Base-by-base conservation (phyloP, 2,888 invertebrate species). In the Caenorhabditis imperialis region DNA sequence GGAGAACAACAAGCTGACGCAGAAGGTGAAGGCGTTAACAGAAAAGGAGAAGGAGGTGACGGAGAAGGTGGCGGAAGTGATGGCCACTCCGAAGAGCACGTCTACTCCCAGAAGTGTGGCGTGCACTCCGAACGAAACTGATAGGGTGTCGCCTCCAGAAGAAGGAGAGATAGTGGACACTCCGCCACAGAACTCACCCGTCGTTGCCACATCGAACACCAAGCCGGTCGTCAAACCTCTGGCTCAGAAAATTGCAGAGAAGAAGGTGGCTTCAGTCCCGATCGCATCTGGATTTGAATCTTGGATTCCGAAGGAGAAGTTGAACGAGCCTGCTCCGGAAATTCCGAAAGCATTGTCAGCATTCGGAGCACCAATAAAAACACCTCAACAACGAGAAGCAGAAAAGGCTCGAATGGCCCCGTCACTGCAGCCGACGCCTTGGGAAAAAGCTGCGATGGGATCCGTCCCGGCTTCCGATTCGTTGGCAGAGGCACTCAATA, bases 231-330 rank as follows among this genome's bases (percentile, higher is more conserved):
- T 25, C 14, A 58, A 58, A 27, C n/a, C 38, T 6, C 14, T 61
- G 3, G 22, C 30, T 23, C 58, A 69, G 18, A 50, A 58, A 25
- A 35, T 53, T 10, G 22, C 20, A 1, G 55, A 71, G 23, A 71
- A 61, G 23, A 71, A 57, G 5, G n/a, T n/a, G n/a, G 25, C 47
- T 3, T 20, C 58, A 7, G 22, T 37, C 0, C 63, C 63, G 1
- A 65, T 73, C 3, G 61, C 47, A 2, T 20, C 27, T 14, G 55
- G 61, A n/a, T 73, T 73, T 37, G 60, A 47, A 3, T 67, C 65
- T 3, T 73, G 73, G 73, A 61, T 73, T 18, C 50, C 73, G 2
- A 73, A 67, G 45, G 72, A 72, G 0, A 40, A 53, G 14, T 3
- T 72, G 3, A 51, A 72, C n/a, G 58, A 44, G 8, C 71, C 71